These are phyloP conservation scores for Diplodus puntazzo DNA, from an alignment of 2,797 vertebrate genomes.

Conservation along the genomic window DNA sequence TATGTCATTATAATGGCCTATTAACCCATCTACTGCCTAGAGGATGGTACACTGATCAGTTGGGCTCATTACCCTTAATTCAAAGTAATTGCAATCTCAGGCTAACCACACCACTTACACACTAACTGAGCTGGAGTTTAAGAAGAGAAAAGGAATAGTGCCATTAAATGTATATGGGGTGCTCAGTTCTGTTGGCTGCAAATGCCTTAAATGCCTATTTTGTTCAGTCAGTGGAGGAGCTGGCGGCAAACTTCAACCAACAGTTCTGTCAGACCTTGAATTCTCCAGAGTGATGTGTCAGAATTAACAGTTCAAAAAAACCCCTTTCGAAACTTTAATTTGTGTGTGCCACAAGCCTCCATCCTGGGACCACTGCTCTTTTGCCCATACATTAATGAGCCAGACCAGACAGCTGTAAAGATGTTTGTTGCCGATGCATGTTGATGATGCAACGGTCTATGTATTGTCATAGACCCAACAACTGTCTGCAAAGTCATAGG, in stretches of 20 bases:
- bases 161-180: too few species aligned
- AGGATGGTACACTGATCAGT: too few species aligned
- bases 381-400: background rate
- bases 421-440: background rate
- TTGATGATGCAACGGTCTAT: background rate
- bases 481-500: background rate
- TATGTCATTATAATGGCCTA: constrained; percentile 47
- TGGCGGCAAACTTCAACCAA: too few species aligned
- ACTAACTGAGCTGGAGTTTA: too few species aligned
- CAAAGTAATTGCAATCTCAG: too few species aligned
- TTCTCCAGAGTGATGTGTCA: background rate
- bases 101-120: too few species aligned
- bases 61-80: too few species aligned
- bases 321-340: background rate
- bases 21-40: too few species aligned
- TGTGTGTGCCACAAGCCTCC: background rate
- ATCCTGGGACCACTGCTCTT: background rate
- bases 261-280: background rate
- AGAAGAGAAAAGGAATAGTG: too few species aligned
- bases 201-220: too few species aligned
- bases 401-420: background rate
- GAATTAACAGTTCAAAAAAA: background rate
- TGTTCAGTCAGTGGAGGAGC: too few species aligned
- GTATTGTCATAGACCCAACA: background rate
- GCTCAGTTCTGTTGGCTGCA: too few species aligned